These are phyloP conservation scores for Threskiornis aethiopicus DNA, from an alignment of 2,797 vertebrate genomes.

Conservation along the genomic window DNA sequence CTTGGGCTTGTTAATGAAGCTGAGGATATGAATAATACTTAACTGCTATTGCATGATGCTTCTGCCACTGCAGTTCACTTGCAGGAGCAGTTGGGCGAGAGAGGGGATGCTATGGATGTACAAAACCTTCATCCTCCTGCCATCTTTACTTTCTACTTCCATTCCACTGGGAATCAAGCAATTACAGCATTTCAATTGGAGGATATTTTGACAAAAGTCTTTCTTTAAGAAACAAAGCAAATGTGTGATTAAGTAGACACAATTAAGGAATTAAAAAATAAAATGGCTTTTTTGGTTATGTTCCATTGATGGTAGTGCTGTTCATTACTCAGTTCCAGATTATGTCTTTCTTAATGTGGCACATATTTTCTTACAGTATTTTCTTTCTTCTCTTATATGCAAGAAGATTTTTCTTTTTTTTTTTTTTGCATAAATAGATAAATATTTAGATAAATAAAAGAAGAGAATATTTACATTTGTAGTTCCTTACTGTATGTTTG, in stretches of 20 bases:
- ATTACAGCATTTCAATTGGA: background rate
- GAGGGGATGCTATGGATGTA: background rate
- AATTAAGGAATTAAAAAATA: background rate
- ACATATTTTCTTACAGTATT: background rate
- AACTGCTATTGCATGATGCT: background rate
- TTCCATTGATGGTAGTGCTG: background rate
- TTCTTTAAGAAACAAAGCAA: background rate
- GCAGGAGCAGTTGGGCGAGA: background rate
- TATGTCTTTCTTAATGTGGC: background rate
- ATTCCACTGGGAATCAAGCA: background rate
- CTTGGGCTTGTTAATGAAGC: constrained; percentile 37
- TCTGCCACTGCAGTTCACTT: constrained; percentile 5
- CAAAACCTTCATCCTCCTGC: background rate
- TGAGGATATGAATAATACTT: constrained; percentile 45
- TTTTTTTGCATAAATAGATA: background rate
- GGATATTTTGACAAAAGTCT: background rate
- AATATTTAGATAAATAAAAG: background rate
- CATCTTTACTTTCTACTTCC: background rate
- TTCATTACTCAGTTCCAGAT: background rate
- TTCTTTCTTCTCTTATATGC: background rate
- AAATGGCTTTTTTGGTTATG: background rate
- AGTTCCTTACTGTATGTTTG: background rate
- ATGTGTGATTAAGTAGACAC: background rate
- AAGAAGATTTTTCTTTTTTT: constrained; percentile 5
- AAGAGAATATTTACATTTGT: background rate